phyloP scores from a whole-genome alignment of 2,888 invertebrate genomes.

The Loripinus fragilis region DNA sequence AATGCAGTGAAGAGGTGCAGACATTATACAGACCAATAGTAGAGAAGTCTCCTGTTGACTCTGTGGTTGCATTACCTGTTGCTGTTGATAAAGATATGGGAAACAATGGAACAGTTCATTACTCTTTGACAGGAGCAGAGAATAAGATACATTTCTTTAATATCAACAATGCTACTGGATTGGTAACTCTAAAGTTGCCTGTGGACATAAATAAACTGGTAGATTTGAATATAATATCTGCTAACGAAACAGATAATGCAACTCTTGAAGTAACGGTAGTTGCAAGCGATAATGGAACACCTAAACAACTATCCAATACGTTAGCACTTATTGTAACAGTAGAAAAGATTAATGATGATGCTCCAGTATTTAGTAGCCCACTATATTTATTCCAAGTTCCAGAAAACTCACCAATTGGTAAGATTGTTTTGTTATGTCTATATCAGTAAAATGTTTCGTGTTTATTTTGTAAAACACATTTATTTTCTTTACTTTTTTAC shows the following conservation, averaged over 20 bases:
- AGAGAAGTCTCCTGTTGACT: constrained; percentile 42
- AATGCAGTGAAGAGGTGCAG: background rate
- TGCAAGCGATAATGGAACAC: constrained; percentile 50
- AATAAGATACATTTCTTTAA: constrained; percentile 27
- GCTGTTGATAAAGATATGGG: constrained; percentile 57
- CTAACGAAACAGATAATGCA: constrained; percentile 33
- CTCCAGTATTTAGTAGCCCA: constrained; percentile 49
- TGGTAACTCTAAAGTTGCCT: constrained; percentile 29
- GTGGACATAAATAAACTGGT: constrained; percentile 40
- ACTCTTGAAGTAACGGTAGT: constrained; percentile 32
- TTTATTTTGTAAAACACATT: too few relatives aligned
- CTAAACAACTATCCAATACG: constrained; percentile 9
- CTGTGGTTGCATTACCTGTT: constrained; percentile 39
- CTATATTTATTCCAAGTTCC: constrained; percentile 29
- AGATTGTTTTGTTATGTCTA: too few relatives aligned
- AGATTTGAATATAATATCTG: background rate
- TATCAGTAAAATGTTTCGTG: too few relatives aligned
- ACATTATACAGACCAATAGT: constrained; percentile 21
- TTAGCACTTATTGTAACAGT: constrained; percentile 43
- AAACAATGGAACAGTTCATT: constrained; percentile 53
- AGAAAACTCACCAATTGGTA: background rate
- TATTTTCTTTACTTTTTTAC: too few relatives aligned
- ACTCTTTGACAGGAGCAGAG: constrained; percentile 26
- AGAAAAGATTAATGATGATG: constrained; percentile 59
- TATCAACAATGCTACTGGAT: constrained; percentile 31